Conservation (phyloP, 2,888 invertebrate genomes). For the Stegana nigrithorax region DNA sequence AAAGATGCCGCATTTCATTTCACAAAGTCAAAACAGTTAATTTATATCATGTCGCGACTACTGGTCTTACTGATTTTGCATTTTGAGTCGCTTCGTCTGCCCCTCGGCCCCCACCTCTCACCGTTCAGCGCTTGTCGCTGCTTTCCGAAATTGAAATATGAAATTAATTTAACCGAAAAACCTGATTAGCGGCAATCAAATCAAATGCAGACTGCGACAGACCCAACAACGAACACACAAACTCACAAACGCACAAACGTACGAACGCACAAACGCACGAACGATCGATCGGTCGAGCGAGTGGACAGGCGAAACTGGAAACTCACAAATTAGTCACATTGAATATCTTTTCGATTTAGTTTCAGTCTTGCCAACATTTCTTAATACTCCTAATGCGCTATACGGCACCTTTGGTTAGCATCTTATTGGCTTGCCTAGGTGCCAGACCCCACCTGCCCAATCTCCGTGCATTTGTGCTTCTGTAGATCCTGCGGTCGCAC, state of each 20-base stretch:
- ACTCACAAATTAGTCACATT: conserved; percentile 54
- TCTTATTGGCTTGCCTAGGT: too few species aligned
- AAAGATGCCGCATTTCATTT: conserved; percentile 59
- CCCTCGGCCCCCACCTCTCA: too few species aligned
- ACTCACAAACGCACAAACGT: neutral
- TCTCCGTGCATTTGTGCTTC: too few species aligned
- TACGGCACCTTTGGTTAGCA: too few species aligned
- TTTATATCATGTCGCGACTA: conserved; percentile 67
- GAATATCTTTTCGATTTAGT: conserved; percentile 48
- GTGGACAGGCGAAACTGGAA: conserved; percentile 36
- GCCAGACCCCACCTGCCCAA: too few species aligned
- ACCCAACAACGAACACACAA: neutral
- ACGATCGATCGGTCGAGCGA: neutral
- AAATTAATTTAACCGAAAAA: conserved; percentile 59
- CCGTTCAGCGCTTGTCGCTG: conserved; percentile 11
- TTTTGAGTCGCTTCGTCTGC: too few species aligned
- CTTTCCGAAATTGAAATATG: conserved; percentile 59
- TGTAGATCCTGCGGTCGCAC: too few species aligned
- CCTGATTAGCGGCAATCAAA: conserved; percentile 54
- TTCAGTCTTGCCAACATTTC: neutral
- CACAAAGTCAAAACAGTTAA: conserved; percentile 66
- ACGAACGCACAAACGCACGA: too few species aligned
- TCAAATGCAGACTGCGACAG: conserved; percentile 29
- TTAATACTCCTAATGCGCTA: too few species aligned
- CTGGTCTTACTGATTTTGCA: conserved; percentile 67